Percentiles rank a stretch among this genome's conserved stretches.
Evolutionary conservation across 2,888 invertebrate species (phyloP).

Genomic region (Liodrosophila aerea): DNA sequence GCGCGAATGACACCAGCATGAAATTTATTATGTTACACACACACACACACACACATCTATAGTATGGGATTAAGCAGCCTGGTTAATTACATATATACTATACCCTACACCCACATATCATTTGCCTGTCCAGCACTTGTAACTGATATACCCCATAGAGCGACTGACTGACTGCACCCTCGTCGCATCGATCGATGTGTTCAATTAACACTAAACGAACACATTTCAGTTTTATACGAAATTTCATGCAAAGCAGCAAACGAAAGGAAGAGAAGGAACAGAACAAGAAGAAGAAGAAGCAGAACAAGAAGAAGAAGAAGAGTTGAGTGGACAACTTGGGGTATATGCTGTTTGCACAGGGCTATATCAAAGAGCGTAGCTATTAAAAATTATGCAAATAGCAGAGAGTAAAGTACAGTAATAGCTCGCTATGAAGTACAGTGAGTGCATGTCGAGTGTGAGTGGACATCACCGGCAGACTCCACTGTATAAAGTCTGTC

Average conservation of each 20-base stretch:
- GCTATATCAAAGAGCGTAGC: constrained; percentile 44
- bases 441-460: neutral
- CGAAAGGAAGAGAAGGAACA: neutral
- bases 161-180: neutral
- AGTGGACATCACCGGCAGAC: neutral
- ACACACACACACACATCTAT: neutral
- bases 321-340: neutral
- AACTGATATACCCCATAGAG: constrained; percentile 34
- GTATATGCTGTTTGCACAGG: constrained; percentile 54
- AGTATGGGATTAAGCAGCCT: constrained; percentile 9
- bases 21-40: constrained; percentile 1
- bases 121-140: constrained; percentile 28
- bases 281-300: constrained; percentile 7
- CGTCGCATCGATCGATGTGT: constrained; percentile 24
- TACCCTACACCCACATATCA: constrained; percentile 11
- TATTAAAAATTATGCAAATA: constrained; percentile 75
- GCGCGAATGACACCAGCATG: constrained; percentile 72
- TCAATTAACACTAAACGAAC: constrained; percentile 33
- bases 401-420: constrained; percentile 10
- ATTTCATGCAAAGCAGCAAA: constrained; percentile 34
- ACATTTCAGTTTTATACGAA: constrained; percentile 26
- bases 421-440: too few species aligned
- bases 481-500: constrained; percentile 60
- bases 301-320: neutral
- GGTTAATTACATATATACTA: constrained; percentile 62